phyloP scores from a whole-genome alignment of 1,140 invertebrate species.

The Bombus confusus region DNA sequence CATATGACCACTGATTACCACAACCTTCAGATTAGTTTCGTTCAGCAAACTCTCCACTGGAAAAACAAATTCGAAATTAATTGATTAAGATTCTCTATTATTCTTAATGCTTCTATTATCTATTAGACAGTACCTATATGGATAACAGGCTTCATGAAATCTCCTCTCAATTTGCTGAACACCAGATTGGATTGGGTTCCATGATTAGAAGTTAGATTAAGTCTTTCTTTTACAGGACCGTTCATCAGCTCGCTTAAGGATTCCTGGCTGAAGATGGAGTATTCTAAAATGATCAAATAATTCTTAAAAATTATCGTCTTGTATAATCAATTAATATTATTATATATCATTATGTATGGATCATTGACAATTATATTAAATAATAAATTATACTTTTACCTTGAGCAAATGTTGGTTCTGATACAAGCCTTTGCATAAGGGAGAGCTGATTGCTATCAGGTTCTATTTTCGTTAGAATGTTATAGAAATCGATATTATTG shows the following conservation, averaged over 20 bases:
- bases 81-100: neutral
- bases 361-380: neutral
- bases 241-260: slow-evolving; percentile 87
- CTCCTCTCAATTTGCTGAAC: slow-evolving; percentile 85
- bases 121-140: slow-evolving; percentile 82
- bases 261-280: slow-evolving; percentile 43
- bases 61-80: slow-evolving; percentile 1
- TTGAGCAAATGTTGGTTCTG: neutral
- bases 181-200: slow-evolving; percentile 84
- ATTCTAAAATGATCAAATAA: neutral
- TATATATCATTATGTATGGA: neutral
- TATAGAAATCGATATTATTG: slow-evolving; percentile 90
- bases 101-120: neutral
- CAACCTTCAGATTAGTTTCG: slow-evolving; percentile 86
- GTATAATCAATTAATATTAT: neutral
- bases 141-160: slow-evolving; percentile 94
- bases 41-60: slow-evolving; percentile 88
- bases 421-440: neutral
- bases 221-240: slow-evolving; percentile 85
- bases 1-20: slow-evolving; percentile 87
- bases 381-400: slow-evolving; percentile 4
- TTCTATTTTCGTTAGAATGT: slow-evolving; percentile 85
- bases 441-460: neutral
- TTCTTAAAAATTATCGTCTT: neutral
- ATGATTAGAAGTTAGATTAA: slow-evolving; percentile 85